phyloP scores from a whole-genome alignment of 2,888 invertebrate genomes.

The Morinoia aosen region DNA sequence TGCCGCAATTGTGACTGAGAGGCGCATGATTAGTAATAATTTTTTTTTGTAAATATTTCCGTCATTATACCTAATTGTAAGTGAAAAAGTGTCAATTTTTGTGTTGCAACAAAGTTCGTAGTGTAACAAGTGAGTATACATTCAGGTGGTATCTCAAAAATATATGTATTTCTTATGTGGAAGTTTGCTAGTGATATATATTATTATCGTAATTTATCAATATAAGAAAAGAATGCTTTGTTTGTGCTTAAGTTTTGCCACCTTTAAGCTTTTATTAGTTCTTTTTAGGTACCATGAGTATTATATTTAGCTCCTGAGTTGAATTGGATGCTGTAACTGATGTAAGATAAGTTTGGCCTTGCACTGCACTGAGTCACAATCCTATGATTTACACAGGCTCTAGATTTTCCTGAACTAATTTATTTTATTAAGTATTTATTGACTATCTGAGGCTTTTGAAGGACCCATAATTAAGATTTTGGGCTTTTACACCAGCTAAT shows the following conservation, averaged over 20 bases:
- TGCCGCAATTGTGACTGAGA: constrained; percentile 13
- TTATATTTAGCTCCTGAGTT: background rate
- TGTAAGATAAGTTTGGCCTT: background rate
- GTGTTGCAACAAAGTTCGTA: background rate
- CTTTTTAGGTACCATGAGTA: background rate
- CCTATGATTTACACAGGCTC: too few species aligned
- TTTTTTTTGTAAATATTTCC: constrained; percentile 16
- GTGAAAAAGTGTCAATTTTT: background rate
- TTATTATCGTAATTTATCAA: background rate
- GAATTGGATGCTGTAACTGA: background rate
- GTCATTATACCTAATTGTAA: background rate
- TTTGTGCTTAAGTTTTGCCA: background rate
- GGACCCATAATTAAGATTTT: too few species aligned
- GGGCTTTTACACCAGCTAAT: too few species aligned
- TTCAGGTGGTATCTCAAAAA: background rate
- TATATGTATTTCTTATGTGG: background rate
- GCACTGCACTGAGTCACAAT: too few species aligned
- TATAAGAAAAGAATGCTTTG: background rate
- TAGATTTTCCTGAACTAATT: too few species aligned
- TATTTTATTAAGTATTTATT: too few species aligned
- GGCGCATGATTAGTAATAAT: background rate
- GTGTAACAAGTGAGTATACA: background rate
- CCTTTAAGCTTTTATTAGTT: background rate
- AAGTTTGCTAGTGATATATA: background rate
- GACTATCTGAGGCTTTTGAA: too few species aligned